phyloP scores from a whole-genome alignment of 2,888 invertebrate species.

The Drosophila macrospina region DNA sequence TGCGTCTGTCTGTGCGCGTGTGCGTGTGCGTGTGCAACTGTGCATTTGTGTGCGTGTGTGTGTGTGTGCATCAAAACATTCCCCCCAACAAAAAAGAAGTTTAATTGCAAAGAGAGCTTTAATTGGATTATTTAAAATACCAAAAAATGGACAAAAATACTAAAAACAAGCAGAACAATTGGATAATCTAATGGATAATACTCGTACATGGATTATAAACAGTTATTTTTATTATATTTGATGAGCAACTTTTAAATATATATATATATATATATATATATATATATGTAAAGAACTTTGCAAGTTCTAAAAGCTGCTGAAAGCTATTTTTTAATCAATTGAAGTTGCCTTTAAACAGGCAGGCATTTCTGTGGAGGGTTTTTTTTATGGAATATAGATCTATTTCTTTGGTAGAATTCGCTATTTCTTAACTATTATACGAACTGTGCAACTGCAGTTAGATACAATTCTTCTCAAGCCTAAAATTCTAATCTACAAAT shows the following conservation, averaged over 20 bases:
- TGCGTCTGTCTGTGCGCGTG: slow-evolving; percentile 17
- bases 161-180: slow-evolving; percentile 21
- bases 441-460: too few relatives aligned
- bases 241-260: too few relatives aligned
- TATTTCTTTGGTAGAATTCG: not conserved
- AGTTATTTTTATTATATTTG: slow-evolving; percentile 2
- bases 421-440: not conserved
- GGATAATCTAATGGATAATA: slow-evolving; percentile 52
- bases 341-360: too few relatives aligned
- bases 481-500: too few relatives aligned
- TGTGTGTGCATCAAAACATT: slow-evolving; percentile 8
- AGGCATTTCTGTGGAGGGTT: too few relatives aligned
- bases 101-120: slow-evolving; percentile 4
- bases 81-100: slow-evolving; percentile 10
- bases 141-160: not conserved
- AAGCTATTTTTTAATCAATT: not conserved
- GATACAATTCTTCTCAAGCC: too few relatives aligned
- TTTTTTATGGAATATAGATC: too few relatives aligned
- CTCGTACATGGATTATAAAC: slow-evolving; percentile 15
- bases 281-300: not conserved
- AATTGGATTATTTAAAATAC: slow-evolving; percentile 11
- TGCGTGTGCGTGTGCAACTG: slow-evolving; percentile 10
- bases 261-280: too few relatives aligned
- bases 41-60: slow-evolving; percentile 7
- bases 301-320: not conserved